phyloP scores from a whole-genome alignment of 2,113 vertebrate genomes.

The Trogon melanurus region DNA sequence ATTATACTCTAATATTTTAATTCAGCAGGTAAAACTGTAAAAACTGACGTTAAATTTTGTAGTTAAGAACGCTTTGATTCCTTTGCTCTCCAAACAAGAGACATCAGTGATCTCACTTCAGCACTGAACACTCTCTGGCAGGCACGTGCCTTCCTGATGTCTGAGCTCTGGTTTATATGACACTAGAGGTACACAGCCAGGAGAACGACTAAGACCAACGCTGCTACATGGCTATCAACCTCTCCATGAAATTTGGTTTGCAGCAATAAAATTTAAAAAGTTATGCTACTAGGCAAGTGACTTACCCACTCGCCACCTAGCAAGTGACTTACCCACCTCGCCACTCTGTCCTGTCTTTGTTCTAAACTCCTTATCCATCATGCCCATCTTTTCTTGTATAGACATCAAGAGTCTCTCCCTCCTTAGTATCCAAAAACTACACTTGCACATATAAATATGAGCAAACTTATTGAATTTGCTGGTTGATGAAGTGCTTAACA shows the following conservation, averaged over 20 bases:
- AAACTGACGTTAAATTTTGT: neutral
- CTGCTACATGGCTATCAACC: neutral
- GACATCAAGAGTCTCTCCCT: neutral
- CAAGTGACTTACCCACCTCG: neutral
- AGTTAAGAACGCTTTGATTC: neutral
- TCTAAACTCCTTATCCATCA: neutral
- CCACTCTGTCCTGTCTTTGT: neutral
- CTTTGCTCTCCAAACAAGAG: neutral
- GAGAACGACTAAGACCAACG: neutral
- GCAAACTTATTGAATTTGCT: neutral
- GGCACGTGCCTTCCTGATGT: rapidly evolving
- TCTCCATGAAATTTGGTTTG: neutral
- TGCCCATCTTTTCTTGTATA: neutral
- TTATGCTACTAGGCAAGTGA: neutral
- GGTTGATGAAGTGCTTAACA: too few relatives aligned
- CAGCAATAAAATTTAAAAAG: neutral
- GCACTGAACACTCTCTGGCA: neutral
- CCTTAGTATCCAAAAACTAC: neutral
- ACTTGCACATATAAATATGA: neutral
- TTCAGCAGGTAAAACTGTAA: neutral
- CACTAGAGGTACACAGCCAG: neutral
- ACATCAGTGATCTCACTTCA: neutral
- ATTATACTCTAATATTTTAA: neutral
- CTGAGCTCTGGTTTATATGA: neutral
- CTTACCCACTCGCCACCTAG: neutral